Evolutionary conservation across 2,113 vertebrate genomes (phyloP).

Genomic region (Malurus melanocephalus): DNA sequence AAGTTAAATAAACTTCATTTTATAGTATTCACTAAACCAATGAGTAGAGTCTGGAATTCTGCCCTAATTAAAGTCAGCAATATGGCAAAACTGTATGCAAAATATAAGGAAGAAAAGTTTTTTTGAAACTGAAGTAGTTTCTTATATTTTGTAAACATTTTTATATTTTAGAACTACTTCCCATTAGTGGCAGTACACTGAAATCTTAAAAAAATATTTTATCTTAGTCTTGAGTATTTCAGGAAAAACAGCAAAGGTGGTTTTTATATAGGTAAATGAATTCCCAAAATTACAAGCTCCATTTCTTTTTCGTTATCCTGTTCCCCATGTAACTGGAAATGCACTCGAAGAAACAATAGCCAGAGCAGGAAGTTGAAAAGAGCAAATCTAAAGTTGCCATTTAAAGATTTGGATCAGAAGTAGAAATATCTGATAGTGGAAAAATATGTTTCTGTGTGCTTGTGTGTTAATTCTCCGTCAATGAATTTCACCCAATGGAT

Average conservation of each 20-base stretch:
- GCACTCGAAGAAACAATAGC: not conserved
- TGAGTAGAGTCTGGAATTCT: conserved; percentile 62
- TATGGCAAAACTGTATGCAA: conserved; percentile 58
- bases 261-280: conserved; percentile 1
- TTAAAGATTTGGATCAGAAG: not conserved
- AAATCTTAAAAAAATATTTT: conserved; percentile 43
- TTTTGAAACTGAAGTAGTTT: conserved; percentile 16
- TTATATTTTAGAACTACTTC: conserved; percentile 40
- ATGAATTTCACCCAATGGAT: not conserved
- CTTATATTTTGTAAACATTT: conserved; percentile 44
- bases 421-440: not conserved
- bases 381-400: not conserved
- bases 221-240: not conserved
- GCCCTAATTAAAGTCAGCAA: conserved; percentile 67
- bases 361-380: not conserved
- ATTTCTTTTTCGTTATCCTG: not conserved
- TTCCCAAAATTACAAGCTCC: conserved; percentile 17
- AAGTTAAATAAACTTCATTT: conserved; percentile 79
- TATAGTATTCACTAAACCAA: conserved; percentile 64
- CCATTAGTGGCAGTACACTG: not conserved
- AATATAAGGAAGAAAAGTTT: conserved; percentile 61
- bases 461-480: not conserved
- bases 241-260: not conserved
- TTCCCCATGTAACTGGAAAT: not conserved
- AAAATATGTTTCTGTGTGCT: not conserved